A percentile compares a stretch with the other conserved stretches of the same genome.
phyloP scores from a whole-genome alignment of 2,797 vertebrate genomes.

The Platalea minor region DNA sequence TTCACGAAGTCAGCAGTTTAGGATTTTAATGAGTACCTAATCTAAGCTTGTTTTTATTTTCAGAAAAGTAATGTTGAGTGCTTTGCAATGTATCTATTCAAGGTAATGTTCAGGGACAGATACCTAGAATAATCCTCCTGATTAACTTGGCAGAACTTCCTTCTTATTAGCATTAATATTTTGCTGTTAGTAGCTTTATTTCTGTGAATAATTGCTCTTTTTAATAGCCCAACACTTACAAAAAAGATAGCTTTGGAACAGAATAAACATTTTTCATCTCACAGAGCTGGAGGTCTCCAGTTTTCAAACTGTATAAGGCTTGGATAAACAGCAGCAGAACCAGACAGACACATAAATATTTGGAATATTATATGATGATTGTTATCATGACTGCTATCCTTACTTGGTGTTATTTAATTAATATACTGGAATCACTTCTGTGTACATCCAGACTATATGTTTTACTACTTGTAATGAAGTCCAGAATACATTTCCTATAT shows the following conservation, averaged over 20 bases:
- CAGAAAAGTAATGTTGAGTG: not conserved
- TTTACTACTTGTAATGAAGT: not conserved
- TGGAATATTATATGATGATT: not conserved
- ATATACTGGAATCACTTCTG: not conserved
- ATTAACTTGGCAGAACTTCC: not conserved
- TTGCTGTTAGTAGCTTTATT: not conserved
- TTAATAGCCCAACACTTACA: not conserved
- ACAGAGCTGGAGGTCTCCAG: not conserved
- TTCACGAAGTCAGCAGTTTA: not conserved
- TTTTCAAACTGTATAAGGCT: not conserved
- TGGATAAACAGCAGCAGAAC: not conserved
- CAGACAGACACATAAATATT: not conserved
- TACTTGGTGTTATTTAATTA: not conserved
- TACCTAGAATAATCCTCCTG: not conserved
- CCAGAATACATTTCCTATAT: not conserved
- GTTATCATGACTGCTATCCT: not conserved
- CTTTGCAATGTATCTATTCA: not conserved
- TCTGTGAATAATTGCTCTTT: not conserved
- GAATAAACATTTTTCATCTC: not conserved
- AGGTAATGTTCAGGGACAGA: not conserved
- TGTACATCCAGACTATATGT: not conserved
- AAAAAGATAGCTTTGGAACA: not conserved
- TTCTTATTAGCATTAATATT: not conserved
- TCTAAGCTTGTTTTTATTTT: not conserved
- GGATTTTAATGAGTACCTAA: not conserved